Percentiles rank a stretch among this genome's conserved stretches.
These are phyloP conservation scores for Drosophila ironensis DNA, from an alignment of 1,140 invertebrate genomes.

Conservation along the genomic window DNA sequence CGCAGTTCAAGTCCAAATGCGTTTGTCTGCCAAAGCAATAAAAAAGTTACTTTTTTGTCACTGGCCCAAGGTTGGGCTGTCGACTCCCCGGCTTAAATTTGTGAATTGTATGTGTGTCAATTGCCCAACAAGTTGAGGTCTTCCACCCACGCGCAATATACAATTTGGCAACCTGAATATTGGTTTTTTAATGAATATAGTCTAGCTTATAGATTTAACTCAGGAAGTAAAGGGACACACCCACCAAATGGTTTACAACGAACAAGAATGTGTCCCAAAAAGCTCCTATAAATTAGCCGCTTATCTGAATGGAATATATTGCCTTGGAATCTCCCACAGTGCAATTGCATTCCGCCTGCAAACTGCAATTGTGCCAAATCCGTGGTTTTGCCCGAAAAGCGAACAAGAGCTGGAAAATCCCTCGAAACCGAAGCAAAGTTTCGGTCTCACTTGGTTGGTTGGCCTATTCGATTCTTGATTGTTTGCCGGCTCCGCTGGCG, in stretches of 20 bases:
- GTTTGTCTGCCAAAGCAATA: too few species aligned
- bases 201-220: too few species aligned
- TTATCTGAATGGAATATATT: too few species aligned
- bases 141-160: slow-evolving; percentile 27
- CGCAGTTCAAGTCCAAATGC: slow-evolving; percentile 45
- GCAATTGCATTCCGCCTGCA: slow-evolving; percentile 15
- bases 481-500: slow-evolving; percentile 25
- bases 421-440: slow-evolving; percentile 24
- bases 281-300: neutral
- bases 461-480: slow-evolving; percentile 58
- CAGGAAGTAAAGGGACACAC: too few species aligned
- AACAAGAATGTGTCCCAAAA: too few species aligned
- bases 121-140: slow-evolving; percentile 48
- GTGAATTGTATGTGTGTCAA: slow-evolving; percentile 61
- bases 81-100: slow-evolving; percentile 40
- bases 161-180: slow-evolving; percentile 34
- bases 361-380: slow-evolving; percentile 37
- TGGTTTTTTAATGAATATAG: neutral
- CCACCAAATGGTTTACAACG: too few species aligned
- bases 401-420: slow-evolving; percentile 42
- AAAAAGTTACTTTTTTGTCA: slow-evolving; percentile 8
- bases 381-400: slow-evolving; percentile 53
- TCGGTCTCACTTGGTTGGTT: slow-evolving; percentile 19
- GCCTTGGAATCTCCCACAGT: neutral
- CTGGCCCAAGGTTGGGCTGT: slow-evolving; percentile 42